Conservation (phyloP, 2,888 invertebrate species). For the Agrochola lota region DNA sequence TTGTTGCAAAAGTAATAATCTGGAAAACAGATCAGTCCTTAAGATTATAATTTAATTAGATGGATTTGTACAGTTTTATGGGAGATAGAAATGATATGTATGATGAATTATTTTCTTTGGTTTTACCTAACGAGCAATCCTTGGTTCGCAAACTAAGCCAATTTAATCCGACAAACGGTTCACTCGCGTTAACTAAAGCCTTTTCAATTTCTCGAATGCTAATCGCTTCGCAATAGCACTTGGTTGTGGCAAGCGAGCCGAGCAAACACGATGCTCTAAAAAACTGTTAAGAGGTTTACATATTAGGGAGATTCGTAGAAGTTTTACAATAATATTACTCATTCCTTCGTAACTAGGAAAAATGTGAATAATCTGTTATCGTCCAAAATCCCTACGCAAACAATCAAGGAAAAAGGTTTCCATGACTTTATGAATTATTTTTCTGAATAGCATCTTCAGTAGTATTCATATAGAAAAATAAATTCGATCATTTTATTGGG, state of each 20-base stretch:
- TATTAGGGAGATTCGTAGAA: slow-evolving; percentile 20
- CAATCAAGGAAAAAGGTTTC: slow-evolving; percentile 21
- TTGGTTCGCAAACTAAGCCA: slow-evolving; percentile 80
- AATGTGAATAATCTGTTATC: not conserved
- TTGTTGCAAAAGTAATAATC: slow-evolving; percentile 47
- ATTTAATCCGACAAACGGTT: slow-evolving; percentile 82
- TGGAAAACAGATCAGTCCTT: slow-evolving; percentile 32
- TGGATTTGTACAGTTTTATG: slow-evolving; percentile 37
- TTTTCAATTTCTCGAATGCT: slow-evolving; percentile 83
- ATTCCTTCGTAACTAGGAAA: not conserved
- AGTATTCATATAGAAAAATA: not conserved
- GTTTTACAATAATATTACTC: slow-evolving; percentile 13
- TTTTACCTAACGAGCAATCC: slow-evolving; percentile 63
- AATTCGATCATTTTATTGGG: not conserved
- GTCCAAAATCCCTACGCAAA: not conserved
- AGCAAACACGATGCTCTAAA: slow-evolving; percentile 25
- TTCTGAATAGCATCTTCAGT: not conserved
- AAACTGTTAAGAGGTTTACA: slow-evolving; percentile 22
- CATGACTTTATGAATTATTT: slow-evolving; percentile 8
- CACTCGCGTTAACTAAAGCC: slow-evolving; percentile 79
- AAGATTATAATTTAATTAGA: slow-evolving; percentile 54
- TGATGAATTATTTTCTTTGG: slow-evolving; percentile 59
- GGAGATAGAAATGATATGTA: slow-evolving; percentile 36
- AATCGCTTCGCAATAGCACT: slow-evolving; percentile 70
- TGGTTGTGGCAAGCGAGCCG: slow-evolving; percentile 42